Conservation (phyloP, 2,113 vertebrate genomes). For the Daphoenositta chrysoptera region DNA sequence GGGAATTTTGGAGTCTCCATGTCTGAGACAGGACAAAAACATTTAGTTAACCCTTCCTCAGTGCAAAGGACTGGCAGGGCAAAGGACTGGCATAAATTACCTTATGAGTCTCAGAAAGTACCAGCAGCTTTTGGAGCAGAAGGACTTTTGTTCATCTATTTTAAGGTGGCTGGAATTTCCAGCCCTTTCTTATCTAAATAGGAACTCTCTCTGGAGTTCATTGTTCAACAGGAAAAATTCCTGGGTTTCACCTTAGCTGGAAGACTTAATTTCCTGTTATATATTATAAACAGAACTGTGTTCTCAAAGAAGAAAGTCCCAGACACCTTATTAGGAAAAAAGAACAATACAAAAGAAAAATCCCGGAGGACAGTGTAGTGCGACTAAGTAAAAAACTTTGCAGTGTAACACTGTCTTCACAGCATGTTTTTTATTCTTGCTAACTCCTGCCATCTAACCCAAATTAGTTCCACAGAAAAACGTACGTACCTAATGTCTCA, state of each 20-base stretch:
- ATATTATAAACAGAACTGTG: background rate
- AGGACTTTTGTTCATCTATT: background rate
- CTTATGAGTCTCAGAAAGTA: background rate
- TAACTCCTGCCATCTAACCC: background rate
- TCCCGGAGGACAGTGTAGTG: background rate
- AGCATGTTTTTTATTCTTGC: background rate
- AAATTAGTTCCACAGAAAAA: background rate
- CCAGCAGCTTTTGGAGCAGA: background rate
- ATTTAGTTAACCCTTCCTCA: background rate
- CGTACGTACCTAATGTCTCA: background rate
- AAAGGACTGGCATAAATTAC: background rate
- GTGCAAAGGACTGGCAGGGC: background rate
- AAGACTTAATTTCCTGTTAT: constrained; percentile 22
- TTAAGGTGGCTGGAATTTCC: constrained; percentile 9
- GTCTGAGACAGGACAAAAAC: background rate
- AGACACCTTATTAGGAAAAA: background rate
- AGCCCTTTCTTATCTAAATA: constrained; percentile 10
- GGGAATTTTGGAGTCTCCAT: background rate
- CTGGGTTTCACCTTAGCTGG: background rate
- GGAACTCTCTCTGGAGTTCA: background rate
- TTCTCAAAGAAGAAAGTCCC: background rate
- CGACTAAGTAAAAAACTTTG: background rate
- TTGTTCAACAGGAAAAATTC: constrained; percentile 18
- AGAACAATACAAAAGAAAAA: background rate
- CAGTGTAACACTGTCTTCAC: background rate